These are phyloP conservation scores for Agelastica alni DNA, from an alignment of 2,888 invertebrate genomes.

Conservation along the genomic window DNA sequence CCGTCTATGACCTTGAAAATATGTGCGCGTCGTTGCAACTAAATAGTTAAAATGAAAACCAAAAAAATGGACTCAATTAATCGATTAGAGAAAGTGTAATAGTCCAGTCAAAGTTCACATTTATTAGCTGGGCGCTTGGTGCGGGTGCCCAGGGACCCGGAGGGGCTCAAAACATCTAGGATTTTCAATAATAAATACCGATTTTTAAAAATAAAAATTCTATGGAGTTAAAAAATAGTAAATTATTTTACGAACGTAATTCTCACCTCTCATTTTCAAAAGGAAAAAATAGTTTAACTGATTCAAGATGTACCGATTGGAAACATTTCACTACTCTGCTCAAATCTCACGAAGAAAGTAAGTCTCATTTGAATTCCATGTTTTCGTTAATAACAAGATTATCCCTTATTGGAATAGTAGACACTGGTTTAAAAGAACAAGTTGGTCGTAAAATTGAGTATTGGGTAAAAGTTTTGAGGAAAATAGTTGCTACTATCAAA, in stretches of 20 bases:
- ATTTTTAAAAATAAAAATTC: neutral
- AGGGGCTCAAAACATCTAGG: neutral
- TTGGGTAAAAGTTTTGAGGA: constrained; percentile 1
- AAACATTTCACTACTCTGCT: neutral
- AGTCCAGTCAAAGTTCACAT: too few relatives aligned
- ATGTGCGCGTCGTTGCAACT: too few relatives aligned
- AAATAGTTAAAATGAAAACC: too few relatives aligned
- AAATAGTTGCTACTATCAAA: too few relatives aligned
- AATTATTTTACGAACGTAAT: too few relatives aligned
- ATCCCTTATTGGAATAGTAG: neutral
- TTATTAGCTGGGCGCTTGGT: neutral
- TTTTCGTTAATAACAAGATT: neutral
- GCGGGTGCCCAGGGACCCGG: neutral
- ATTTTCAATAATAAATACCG: neutral
- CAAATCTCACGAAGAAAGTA: constrained; percentile 1
- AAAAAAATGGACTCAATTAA: too few relatives aligned
- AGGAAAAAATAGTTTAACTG: constrained; percentile 13
- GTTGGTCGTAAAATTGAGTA: neutral
- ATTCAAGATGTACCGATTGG: constrained; percentile 7
- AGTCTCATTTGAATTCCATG: constrained; percentile 8
- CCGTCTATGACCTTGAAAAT: too few relatives aligned
- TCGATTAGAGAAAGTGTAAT: too few relatives aligned
- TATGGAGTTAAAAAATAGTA: too few relatives aligned
- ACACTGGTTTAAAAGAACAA: neutral
- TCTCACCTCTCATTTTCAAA: too few relatives aligned